These are phyloP conservation scores for Scaptomyza polygonia DNA, from an alignment of 2,888 invertebrate species.

Conservation along the genomic window DNA sequence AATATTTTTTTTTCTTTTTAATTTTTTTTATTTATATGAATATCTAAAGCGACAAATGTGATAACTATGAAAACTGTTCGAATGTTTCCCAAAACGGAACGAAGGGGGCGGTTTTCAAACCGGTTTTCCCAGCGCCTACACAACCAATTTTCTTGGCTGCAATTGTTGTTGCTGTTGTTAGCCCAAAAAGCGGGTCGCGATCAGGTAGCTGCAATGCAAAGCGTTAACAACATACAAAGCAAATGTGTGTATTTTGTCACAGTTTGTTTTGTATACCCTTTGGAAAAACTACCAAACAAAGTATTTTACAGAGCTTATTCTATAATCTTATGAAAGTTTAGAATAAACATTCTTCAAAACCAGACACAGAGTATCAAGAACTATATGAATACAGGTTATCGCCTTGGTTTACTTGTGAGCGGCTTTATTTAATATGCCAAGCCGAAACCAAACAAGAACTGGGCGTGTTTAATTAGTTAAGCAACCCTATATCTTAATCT, in stretches of 20 bases:
- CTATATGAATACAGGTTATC: neutral
- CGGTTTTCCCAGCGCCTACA: slow-evolving; percentile 42
- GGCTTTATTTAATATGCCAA: slow-evolving; percentile 44
- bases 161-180: slow-evolving; percentile 23
- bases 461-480: slow-evolving; percentile 63
- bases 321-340: too few species aligned
- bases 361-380: too few species aligned
- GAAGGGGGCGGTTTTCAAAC: slow-evolving; percentile 16
- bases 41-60: slow-evolving; percentile 14
- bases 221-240: slow-evolving; percentile 30
- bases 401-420: neutral
- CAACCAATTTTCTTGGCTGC: slow-evolving; percentile 30
- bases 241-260: slow-evolving; percentile 37
- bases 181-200: slow-evolving; percentile 37
- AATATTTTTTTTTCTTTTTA: slow-evolving; percentile 20
- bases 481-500: slow-evolving; percentile 44
- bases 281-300: too few species aligned
- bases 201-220: slow-evolving; percentile 40
- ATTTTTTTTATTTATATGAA: neutral
- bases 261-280: slow-evolving; percentile 20
- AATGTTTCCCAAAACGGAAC: slow-evolving; percentile 6
- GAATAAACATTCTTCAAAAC: too few species aligned
- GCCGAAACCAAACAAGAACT: slow-evolving; percentile 12
- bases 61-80: slow-evolving; percentile 35
- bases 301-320: too few species aligned